Base-by-base conservation (phyloP, 2,888 invertebrate genomes). In the Graphium colonna region DNA sequence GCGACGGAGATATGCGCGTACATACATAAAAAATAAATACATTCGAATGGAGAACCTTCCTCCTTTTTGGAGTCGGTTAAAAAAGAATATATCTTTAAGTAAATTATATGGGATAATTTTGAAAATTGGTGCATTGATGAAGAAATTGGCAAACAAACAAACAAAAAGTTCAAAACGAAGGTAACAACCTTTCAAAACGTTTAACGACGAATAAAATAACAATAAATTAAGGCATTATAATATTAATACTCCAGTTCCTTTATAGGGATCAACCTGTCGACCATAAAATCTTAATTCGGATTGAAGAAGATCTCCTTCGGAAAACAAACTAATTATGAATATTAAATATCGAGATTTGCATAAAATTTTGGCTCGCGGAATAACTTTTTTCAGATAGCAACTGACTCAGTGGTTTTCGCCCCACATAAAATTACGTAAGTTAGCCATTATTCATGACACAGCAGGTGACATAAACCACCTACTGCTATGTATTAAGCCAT, bases 321-420 rank as follows among this genome's bases (percentile, higher is more conserved):
- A 68, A 65, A 68, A 69, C 65, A 51, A 55, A 44, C 54, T 52
- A 41, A 63, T 67, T 67, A 62, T 62, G 55, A 52, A 53, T 63
- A 58, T 60, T 68, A 80, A 82, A 83, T 80, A 79, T 64, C 79
- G 78, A 71, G 39, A 75, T 83, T 82, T 67, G 63, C 82, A 84
- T 82, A 73, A 15, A 5, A 42, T 70, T 82, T 75, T 79, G 81
- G 79, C 55, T 55, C 60, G 62, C 63, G 53, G 60, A 65, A 64
- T 61, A 64, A 63, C 60, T 68, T 61, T 60, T 60, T 55, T 56
- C 38, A 26, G 58, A 54, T 59, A 56, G 45, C 56, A 59, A 66
- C 68, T 78, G 77, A 82, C 61, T 81, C 77, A 76, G 65, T 62
- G 28, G 28, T 16, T 10, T 36, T 41, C 67, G 56, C 59, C 67